phyloP scores from a whole-genome alignment of 2,888 invertebrate genomes.

The Mystacides longicornis region DNA sequence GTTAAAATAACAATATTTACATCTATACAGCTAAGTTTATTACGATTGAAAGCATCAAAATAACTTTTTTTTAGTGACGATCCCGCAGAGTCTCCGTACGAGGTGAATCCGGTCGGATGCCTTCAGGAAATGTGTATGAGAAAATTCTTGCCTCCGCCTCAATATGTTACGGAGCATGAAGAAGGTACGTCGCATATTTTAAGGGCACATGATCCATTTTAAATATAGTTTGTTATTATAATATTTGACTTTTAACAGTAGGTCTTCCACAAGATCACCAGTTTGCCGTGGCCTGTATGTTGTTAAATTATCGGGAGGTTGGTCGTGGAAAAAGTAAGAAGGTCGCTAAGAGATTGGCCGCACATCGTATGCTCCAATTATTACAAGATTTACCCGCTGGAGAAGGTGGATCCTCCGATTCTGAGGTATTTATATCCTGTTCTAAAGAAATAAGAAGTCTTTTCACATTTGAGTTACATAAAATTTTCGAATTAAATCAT shows the following conservation, averaged over 20 bases:
- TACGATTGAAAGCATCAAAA: neutral
- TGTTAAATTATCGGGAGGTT: conserved; percentile 76
- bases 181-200: conserved; percentile 47
- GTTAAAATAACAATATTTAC: conserved; percentile 24
- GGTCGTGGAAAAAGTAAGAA: conserved; percentile 94
- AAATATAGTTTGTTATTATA: too few species aligned
- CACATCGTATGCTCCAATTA: conserved; percentile 87
- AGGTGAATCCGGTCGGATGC: conserved; percentile 93
- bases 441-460: too few species aligned
- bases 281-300: conserved; percentile 87
- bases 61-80: conserved; percentile 13
- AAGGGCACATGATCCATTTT: too few species aligned
- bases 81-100: conserved; percentile 53
- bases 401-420: conserved; percentile 54
- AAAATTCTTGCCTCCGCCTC: conserved; percentile 89
- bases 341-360: conserved; percentile 91
- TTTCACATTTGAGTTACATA: too few species aligned
- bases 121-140: conserved; percentile 95
- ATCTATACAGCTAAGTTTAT: neutral
- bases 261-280: conserved; percentile 88
- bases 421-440: conserved; percentile 50
- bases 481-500: too few species aligned
- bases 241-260: too few species aligned
- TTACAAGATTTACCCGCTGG: conserved; percentile 69
- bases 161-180: conserved; percentile 82